phyloP scores from a whole-genome alignment of 2,113 vertebrate genomes.

The Rhinogobius similis region DNA sequence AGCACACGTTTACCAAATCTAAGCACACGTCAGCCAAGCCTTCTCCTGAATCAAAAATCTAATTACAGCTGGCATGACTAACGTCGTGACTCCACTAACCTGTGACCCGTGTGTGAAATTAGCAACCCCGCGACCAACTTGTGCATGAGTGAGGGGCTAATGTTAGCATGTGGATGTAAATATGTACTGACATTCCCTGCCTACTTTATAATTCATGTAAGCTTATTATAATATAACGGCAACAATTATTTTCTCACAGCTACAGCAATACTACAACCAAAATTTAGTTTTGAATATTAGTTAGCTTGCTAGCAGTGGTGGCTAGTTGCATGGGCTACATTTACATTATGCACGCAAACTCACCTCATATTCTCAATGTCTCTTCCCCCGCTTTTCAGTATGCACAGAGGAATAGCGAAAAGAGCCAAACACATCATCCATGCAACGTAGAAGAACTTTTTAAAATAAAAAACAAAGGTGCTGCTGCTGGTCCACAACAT shows the following conservation, averaged over 20 bases:
- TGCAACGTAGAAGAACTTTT: constrained; percentile 83
- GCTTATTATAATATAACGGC: not conserved
- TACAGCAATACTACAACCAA: too few species aligned
- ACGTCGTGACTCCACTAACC: not conserved
- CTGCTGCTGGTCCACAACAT: constrained; percentile 76
- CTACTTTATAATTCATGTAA: not conserved
- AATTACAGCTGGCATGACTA: constrained; percentile 1
- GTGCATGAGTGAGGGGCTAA: constrained; percentile 15
- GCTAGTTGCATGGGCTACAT: constrained; percentile 44
- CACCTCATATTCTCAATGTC: constrained; percentile 92
- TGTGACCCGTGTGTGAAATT: constrained; percentile 3
- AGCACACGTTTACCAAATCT: not conserved
- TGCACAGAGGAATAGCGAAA: constrained; percentile 76
- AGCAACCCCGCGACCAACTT: constrained; percentile 9
- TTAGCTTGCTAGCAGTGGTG: constrained; percentile 50
- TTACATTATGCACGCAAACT: constrained; percentile 55
- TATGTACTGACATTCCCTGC: not conserved
- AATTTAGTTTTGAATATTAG: not conserved
- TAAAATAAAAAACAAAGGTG: constrained; percentile 82
- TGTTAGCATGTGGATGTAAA: constrained; percentile 34
- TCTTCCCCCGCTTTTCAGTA: constrained; percentile 87
- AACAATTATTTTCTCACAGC: not conserved
- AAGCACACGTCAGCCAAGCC: not conserved
- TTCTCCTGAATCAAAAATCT: not conserved
- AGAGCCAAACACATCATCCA: constrained; percentile 81